A percentile compares a stretch with the other conserved stretches of the same genome.
These are phyloP conservation scores for Dynastes hyllus DNA, from an alignment of 2,888 invertebrate species.

Conservation along the genomic window DNA sequence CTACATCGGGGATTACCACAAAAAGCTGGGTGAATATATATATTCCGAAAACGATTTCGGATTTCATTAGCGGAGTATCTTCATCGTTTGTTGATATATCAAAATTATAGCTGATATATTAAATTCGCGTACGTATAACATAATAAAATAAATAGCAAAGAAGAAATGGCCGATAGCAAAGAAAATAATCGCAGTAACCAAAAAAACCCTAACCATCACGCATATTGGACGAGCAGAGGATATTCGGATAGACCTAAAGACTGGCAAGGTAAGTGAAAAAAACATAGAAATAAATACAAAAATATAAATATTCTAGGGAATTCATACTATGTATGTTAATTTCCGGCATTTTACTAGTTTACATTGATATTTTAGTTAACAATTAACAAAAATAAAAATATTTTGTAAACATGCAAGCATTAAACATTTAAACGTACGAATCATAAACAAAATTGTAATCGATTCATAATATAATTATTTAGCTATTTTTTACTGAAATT, in stretches of 20 bases:
- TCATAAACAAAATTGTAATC: too few species aligned
- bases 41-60: neutral
- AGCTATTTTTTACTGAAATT: too few species aligned
- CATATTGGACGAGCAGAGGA: slow-evolving; percentile 36
- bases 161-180: slow-evolving; percentile 1
- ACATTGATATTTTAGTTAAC: neutral
- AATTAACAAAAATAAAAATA: neutral
- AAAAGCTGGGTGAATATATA: slow-evolving; percentile 11
- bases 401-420: neutral
- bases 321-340: neutral
- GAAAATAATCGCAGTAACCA: slow-evolving; percentile 33
- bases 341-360: neutral
- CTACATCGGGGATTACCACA: slow-evolving; percentile 31
- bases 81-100: neutral
- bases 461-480: too few species aligned
- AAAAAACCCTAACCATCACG: slow-evolving; percentile 36
- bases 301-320: neutral
- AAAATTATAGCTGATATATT: neutral
- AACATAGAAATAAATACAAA: neutral
- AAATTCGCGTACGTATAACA: neutral
- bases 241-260: slow-evolving; percentile 26
- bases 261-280: slow-evolving; percentile 49
- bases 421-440: too few species aligned
- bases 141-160: neutral
- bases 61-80: neutral